Conservation (phyloP, 1,140 invertebrate genomes). For the Drosophila ficusphila region DNA sequence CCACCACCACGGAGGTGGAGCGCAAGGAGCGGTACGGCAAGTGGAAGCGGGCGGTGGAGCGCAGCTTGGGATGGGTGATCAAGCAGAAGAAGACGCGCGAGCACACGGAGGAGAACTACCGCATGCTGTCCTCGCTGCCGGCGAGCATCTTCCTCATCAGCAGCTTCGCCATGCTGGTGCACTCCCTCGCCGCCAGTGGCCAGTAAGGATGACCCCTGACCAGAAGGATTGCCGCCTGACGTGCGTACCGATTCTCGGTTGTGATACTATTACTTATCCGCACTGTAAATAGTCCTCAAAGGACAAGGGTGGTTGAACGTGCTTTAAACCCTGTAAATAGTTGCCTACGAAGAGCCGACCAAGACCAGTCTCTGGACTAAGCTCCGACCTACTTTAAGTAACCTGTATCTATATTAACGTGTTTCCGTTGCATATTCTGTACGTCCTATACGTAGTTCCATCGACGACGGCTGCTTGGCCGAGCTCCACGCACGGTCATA, state of each 20-base stretch:
- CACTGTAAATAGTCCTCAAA: constrained; percentile 14
- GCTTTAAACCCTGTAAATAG: constrained; percentile 61
- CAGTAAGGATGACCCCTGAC: constrained; percentile 32
- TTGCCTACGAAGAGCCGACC: not conserved
- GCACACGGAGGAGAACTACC: constrained; percentile 91
- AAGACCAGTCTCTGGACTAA: not conserved
- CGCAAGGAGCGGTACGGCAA: constrained; percentile 92
- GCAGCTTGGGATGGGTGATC: constrained; percentile 93
- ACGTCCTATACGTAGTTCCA: constrained; percentile 25
- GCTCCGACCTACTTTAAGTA: constrained; percentile 20
- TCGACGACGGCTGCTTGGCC: constrained; percentile 13
- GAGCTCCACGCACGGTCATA: constrained; percentile 15
- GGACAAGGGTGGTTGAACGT: constrained; percentile 25
- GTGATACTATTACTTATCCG: constrained; percentile 53
- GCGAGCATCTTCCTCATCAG: constrained; percentile 87
- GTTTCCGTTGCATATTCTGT: constrained; percentile 13
- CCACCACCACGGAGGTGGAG: constrained; percentile 91
- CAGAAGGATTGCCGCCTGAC: constrained; percentile 10
- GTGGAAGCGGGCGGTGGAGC: constrained; percentile 96
- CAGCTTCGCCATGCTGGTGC: constrained; percentile 86
- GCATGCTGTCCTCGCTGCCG: constrained; percentile 89
- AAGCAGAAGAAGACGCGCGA: constrained; percentile 89
- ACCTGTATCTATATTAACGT: constrained; percentile 17
- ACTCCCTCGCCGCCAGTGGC: constrained; percentile 48
- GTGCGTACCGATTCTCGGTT: constrained; percentile 50